Evolutionary conservation across 2,797 vertebrate species (phyloP).

Genomic region (Petrocephalus sullivani): DNA sequence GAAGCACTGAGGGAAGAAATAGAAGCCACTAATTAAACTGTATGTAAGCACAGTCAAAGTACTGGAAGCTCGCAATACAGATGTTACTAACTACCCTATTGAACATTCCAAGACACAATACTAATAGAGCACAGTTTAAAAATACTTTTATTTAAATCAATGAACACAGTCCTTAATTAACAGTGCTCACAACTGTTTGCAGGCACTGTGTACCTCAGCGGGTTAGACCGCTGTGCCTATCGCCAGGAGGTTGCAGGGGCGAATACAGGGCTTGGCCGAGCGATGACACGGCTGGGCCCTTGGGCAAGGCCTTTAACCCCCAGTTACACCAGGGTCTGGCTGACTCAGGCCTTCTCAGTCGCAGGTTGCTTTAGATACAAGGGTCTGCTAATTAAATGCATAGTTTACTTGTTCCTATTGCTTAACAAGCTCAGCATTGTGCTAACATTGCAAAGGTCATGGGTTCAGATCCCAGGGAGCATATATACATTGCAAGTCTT

Average conservation of each 20-base stretch:
- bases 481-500: not conserved
- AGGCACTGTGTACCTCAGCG: not conserved
- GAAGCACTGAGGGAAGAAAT: not conserved
- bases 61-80: not conserved
- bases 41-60: not conserved
- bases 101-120: not conserved
- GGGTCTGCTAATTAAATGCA: not conserved
- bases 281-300: not conserved
- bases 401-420: not conserved
- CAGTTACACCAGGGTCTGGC: not conserved
- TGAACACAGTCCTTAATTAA: not conserved
- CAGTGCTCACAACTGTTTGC: not conserved
- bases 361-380: not conserved
- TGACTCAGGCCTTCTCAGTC: not conserved
- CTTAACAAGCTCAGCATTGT: not conserved
- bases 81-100: not conserved
- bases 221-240: not conserved
- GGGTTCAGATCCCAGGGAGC: too few relatives aligned
- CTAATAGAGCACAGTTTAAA: not conserved
- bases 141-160: not conserved
- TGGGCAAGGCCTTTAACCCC: not conserved
- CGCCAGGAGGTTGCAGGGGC: not conserved
- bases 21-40: not conserved
- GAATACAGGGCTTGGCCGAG: not conserved
- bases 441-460: not conserved